Base-by-base conservation (phyloP, 2,888 invertebrate genomes). In the Plagodis dolabraria region DNA sequence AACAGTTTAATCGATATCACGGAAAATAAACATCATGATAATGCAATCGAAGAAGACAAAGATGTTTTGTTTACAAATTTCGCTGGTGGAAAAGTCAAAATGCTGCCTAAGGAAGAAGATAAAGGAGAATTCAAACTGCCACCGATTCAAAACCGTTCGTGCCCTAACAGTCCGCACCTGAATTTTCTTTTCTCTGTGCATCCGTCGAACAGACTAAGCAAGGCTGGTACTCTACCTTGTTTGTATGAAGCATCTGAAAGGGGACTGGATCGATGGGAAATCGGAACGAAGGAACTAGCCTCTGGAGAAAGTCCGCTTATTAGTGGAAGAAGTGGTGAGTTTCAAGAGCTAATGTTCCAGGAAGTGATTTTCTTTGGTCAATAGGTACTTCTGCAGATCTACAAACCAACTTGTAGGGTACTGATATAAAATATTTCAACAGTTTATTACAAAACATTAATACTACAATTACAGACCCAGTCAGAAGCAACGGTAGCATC, bases 251-350 rank as follows among this genome's bases (percentile, higher is more conserved):
- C 68, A 36, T 65, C 59, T 33, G 74, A 77, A 11, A 70, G 62
- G 42, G 40, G 44, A 33, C n/a, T 69, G 5, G 79, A 83, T 49
- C 72, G 82, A 47, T 87, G 87, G 86, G 83, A 87, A 48, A 69
- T 83, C 0, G 71, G 68, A 10, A 65, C 71, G 0, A 81, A 82
- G 51, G 74, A 83, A 4, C 67, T 89, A 7, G 90, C 85, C 6
- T 79, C 88, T 6, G 90, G 91, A 2, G 91, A 91, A 75, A 82
- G 84, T 65, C 67, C 76, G 12, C 69, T 70, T 33, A 80, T 85
- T 40, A 82, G 67, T 63, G 76, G 74, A 43, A 77, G 68, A 64
- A 77, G 63, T 64, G 83, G 89, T 89, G 76, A 78, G 77, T 67
- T 22, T 9, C 9, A 35, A 1, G 5, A 36, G 43, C n/a, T 5